Conservation (phyloP, 1,140 invertebrate genomes). For the Drosophila guanche region DNA sequence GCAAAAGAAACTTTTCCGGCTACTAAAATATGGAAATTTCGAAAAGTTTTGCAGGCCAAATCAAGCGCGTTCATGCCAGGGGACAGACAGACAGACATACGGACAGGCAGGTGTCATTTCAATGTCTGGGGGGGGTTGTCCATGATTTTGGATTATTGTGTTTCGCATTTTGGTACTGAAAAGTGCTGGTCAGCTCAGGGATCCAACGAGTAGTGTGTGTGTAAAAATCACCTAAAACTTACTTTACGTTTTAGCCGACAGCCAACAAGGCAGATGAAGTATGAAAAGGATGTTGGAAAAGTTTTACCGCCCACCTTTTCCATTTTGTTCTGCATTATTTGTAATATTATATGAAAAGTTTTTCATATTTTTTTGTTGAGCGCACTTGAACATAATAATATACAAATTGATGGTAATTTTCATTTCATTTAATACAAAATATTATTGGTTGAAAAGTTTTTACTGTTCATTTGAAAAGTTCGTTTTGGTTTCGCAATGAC, state of each 20-base stretch:
- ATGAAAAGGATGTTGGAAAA: constrained; percentile 44
- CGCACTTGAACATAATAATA: constrained; percentile 67
- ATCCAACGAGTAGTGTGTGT: constrained; percentile 35
- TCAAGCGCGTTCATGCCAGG: constrained; percentile 26
- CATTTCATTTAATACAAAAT: constrained; percentile 53
- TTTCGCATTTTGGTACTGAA: constrained; percentile 22
- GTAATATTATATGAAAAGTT: constrained; percentile 60
- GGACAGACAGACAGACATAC: constrained; percentile 9
- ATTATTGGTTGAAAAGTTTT: constrained; percentile 5
- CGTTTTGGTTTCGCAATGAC: too few species aligned
- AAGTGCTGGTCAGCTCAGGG: constrained; percentile 37
- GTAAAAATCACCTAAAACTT: constrained; percentile 31
- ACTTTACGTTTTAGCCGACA: neutral
- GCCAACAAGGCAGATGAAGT: constrained; percentile 28
- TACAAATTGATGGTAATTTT: constrained; percentile 70
- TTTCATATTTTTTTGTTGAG: constrained; percentile 22
- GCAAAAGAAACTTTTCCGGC: constrained; percentile 46
- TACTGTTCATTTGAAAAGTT: neutral
- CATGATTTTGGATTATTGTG: constrained; percentile 79
- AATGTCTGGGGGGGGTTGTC: constrained; percentile 48
- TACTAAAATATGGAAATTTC: constrained; percentile 57
- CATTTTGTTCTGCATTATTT: neutral
- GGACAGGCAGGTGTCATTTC: constrained; percentile 66
- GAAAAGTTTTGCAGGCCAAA: constrained; percentile 45
- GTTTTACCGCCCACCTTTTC: constrained; percentile 29